A percentile compares a stretch with the other conserved stretches of the same genome.
Evolutionary conservation across 2,113 vertebrate genomes (phyloP).

Genomic region (Nothoprocta pentlandii): DNA sequence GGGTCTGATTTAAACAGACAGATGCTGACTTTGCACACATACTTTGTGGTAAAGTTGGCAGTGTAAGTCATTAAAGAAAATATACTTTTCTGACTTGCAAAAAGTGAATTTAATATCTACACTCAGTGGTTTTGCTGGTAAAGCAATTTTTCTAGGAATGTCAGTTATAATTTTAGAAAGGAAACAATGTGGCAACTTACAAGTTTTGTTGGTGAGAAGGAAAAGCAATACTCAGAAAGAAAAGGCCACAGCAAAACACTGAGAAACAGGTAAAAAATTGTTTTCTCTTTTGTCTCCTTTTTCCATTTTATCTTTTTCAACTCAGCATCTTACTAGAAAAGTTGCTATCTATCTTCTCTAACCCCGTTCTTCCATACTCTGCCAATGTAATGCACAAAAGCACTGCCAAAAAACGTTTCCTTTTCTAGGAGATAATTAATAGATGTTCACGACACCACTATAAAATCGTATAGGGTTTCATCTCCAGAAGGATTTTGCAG

Average conservation of each 20-base stretch:
- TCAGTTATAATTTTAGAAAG: constrained; percentile 61
- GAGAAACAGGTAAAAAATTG: constrained; percentile 15
- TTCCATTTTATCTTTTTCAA: neutral
- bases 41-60: constrained; percentile 25
- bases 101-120: constrained; percentile 41
- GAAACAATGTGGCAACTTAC: constrained; percentile 43
- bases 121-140: constrained; percentile 56
- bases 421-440: constrained; percentile 17
- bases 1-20: neutral
- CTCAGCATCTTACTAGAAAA: constrained; percentile 32
- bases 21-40: neutral
- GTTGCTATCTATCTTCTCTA: constrained; percentile 1
- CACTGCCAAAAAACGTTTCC: constrained; percentile 28
- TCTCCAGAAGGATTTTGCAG: neutral
- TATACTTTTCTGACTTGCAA: constrained; percentile 7
- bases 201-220: neutral
- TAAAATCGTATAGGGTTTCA: neutral
- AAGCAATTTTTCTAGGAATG: constrained; percentile 61
- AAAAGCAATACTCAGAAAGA: constrained; percentile 7
- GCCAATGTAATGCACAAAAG: constrained; percentile 13
- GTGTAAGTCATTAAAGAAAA: constrained; percentile 35
- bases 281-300: neutral
- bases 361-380: neutral
- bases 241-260: constrained; percentile 30
- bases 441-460: neutral